Evolutionary conservation across 1,140 invertebrate genomes (phyloP).

Genomic region (Euwallacea similis): DNA sequence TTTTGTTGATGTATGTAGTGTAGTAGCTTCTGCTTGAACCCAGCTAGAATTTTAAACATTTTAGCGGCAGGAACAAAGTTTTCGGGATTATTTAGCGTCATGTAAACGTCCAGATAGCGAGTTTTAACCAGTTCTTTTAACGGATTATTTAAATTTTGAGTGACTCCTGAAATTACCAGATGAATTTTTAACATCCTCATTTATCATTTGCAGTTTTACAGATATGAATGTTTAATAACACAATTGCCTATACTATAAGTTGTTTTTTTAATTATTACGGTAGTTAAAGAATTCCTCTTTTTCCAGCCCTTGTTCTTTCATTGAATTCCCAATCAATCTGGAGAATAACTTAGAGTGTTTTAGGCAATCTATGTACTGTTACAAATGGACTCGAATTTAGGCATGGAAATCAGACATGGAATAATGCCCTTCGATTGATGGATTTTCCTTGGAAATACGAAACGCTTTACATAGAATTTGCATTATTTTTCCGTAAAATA

Average conservation of each 20-base stretch:
- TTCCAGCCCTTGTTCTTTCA: background rate
- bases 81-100: constrained; percentile 24
- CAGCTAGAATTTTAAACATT: constrained; percentile 24
- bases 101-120: constrained; percentile 34
- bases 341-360: constrained; percentile 3
- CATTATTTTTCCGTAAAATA: background rate
- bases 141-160: constrained; percentile 27
- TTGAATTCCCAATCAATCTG: background rate
- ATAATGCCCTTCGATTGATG: background rate
- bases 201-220: background rate
- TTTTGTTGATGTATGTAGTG: background rate
- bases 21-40: constrained; percentile 11
- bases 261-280: background rate
- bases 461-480: background rate
- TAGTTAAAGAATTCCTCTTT: background rate
- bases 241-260: background rate
- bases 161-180: constrained; percentile 22
- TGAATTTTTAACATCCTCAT: background rate
- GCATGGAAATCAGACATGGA: background rate
- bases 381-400: background rate
- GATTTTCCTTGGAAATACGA: background rate
- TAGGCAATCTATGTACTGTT: background rate
- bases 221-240: constrained; percentile 25
- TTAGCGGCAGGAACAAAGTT: constrained; percentile 19
- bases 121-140: constrained; percentile 27